These are phyloP conservation scores for Congeria kusceri DNA, from an alignment of 2,888 invertebrate species.

Conservation along the genomic window DNA sequence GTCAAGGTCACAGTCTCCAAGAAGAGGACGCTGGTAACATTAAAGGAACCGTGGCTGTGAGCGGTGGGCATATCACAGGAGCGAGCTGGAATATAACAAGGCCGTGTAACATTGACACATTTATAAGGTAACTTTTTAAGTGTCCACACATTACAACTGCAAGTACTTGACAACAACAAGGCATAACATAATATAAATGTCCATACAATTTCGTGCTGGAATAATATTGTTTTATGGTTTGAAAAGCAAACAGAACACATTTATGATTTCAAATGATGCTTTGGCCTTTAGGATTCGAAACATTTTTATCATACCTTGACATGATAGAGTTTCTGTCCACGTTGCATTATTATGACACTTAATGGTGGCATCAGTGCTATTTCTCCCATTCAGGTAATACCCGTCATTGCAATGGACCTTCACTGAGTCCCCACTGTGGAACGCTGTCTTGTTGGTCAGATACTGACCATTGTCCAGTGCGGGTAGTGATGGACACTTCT, in stretches of 20 bases:
- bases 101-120: no score
- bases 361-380: neutral
- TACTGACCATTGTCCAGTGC: slow-evolving; percentile 31
- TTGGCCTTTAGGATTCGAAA: no score
- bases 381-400: slow-evolving; percentile 16
- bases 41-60: slow-evolving; percentile 33
- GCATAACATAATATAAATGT: no score
- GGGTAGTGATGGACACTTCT: slow-evolving; percentile 17
- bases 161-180: no score
- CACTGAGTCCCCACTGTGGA: slow-evolving; percentile 50
- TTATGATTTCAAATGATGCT: no score
- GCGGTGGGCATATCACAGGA: slow-evolving; percentile 11
- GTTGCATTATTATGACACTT: slow-evolving; percentile 13
- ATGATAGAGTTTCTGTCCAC: slow-evolving; percentile 11
- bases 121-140: no score
- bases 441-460: slow-evolving; percentile 13
- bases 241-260: no score
- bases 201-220: no score
- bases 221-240: no score
- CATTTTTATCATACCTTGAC: no score
- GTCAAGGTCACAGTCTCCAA: slow-evolving; percentile 27
- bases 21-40: slow-evolving; percentile 30
- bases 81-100: slow-evolving; percentile 4
- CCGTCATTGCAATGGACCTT: slow-evolving; percentile 56
- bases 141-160: no score